Percentiles rank a stretch among this genome's conserved stretches.
Conservation (phyloP, 2,113 vertebrate species). For the Pterocles burchelli region DNA sequence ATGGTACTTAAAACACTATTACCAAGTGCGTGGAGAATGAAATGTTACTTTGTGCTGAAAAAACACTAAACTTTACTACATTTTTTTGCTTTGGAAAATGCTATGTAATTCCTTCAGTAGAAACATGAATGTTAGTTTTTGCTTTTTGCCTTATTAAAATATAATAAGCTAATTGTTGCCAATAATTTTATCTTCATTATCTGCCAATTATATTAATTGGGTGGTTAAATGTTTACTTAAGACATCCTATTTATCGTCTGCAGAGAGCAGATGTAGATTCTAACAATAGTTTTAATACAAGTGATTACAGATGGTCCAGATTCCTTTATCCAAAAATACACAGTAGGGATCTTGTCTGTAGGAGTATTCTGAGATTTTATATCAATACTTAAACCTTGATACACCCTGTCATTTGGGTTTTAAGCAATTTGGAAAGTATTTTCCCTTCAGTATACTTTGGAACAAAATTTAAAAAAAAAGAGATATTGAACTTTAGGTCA, state of each 20-base stretch:
- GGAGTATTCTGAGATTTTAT: not conserved
- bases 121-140: not conserved
- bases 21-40: not conserved
- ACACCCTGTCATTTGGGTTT: not conserved
- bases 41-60: not conserved
- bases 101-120: not conserved
- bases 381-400: not conserved
- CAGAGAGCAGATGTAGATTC: not conserved
- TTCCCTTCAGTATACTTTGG: not conserved
- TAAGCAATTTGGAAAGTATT: not conserved
- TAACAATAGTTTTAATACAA: not conserved
- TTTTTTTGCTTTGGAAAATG: not conserved
- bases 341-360: not conserved
- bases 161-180: not conserved
- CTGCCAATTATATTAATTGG: conserved; percentile 12
- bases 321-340: not conserved
- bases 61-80: not conserved
- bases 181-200: conserved; percentile 15
- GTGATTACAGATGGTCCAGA: not conserved
- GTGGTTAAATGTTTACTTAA: conserved; percentile 1
- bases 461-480: not conserved
- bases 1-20: not conserved
- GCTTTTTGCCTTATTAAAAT: not conserved
- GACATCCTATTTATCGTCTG: not conserved
- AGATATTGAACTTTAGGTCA: not conserved